A percentile compares a stretch with the other conserved stretches of the same genome.
Conservation (phyloP, 2,113 vertebrate genomes). For the Terrapene triunguis region DNA sequence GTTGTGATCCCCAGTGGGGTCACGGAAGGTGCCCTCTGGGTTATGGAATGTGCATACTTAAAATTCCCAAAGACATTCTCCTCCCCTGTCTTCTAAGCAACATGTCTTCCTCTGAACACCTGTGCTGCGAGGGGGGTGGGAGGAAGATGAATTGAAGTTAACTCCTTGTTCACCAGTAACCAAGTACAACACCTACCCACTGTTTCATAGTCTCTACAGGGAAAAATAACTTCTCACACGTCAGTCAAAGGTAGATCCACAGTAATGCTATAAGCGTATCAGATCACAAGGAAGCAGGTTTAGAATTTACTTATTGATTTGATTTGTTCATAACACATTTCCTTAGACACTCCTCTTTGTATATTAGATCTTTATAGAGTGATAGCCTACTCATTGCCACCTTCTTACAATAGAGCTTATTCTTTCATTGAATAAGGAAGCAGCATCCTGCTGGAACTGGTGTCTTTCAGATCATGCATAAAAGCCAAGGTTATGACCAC, state of each 20-base stretch:
- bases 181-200: not conserved
- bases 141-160: not conserved
- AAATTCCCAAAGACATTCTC: not conserved
- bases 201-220: not conserved
- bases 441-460: not conserved
- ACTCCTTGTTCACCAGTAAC: not conserved
- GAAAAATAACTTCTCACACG: not conserved
- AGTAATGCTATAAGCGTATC: not conserved
- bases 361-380: not conserved
- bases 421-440: not conserved
- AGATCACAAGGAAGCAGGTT: not conserved
- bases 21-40: not conserved
- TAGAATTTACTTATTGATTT: not conserved
- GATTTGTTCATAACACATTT: not conserved
- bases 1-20: not conserved
- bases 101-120: not conserved
- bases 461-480: not conserved
- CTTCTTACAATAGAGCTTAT: not conserved
- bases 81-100: fast-evolving
- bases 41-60: not conserved
- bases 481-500: not conserved
- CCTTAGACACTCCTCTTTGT: not conserved
- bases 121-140: not conserved
- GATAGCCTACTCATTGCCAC: not conserved
- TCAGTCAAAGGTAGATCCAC: not conserved